Evolutionary conservation across 2,113 vertebrate genomes (phyloP), one percentile per base, ranked within the genome.

Genomic region (Hydrolagus affinis): DNA sequence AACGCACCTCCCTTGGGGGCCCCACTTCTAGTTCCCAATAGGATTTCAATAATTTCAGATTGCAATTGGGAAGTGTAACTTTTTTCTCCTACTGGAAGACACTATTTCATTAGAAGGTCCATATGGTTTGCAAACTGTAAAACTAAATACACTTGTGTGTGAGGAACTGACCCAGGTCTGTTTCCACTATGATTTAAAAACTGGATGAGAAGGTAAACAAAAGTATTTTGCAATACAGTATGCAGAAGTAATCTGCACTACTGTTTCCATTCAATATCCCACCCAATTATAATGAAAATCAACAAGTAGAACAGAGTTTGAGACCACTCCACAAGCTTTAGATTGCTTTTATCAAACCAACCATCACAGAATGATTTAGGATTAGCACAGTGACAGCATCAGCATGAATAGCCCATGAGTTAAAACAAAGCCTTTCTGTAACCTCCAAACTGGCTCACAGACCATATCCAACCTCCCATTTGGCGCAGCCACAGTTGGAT

Each of bases 331-430:
- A 4, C 60, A 62, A 83, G 77, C 59, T 28, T 83, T 30, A 64
- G 77, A 83, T 83, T 83, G 77, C 60, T 83, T 77, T 66, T 28
- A 80, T 62, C 28, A 80, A 64, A 60, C 23, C 12, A 80, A 60
- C 57, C 76, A 83, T 83, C 30, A 83, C 77, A 28, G 60, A 83
- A 83, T 66, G 15, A 83, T 83, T 83, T 83, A 66, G 25, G 19
- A 28, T 83, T 23, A 30, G 25, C 77, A 66, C 25, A 17, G 2
- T 30, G 77, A 83, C 77, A 64, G 25, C 11, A 80, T n/a, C 14
- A 9, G 25, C 25, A 66, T 83, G 59, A 83, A 66, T 83, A 11
- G 23, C 77, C 60, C 25, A 30, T 15, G 9, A 66, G 60, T 83
- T 83, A 66, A 83, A 83, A 66, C 30, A n/a, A 83, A 83, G 59